Evolutionary conservation across 2,797 vertebrate genomes (phyloP).

Genomic region (Hydrocynus forskahlii): DNA sequence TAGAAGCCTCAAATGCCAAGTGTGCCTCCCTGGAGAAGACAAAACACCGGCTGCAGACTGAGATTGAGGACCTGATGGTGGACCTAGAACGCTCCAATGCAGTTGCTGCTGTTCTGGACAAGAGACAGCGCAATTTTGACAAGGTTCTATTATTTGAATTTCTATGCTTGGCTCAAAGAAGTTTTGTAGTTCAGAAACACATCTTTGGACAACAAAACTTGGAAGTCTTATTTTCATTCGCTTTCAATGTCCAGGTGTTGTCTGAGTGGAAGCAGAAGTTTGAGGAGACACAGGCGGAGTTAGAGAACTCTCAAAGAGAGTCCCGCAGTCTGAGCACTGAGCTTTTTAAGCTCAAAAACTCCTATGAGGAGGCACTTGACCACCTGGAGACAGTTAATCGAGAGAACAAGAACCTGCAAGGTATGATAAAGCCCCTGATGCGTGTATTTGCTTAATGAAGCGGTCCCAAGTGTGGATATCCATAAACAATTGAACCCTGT

Average conservation of each 20-base stretch:
- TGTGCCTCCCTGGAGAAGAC: slow-evolving; percentile 92
- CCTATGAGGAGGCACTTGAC: slow-evolving; percentile 90
- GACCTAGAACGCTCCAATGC: slow-evolving; percentile 88
- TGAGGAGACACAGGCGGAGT: slow-evolving; percentile 85
- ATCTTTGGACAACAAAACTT: neutral
- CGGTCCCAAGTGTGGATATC: neutral
- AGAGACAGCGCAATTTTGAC: slow-evolving; percentile 89
- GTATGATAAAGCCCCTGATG: slow-evolving; percentile 64
- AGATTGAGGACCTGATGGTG: slow-evolving; percentile 87
- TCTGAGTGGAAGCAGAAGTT: slow-evolving; percentile 88
- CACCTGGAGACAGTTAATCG: slow-evolving; percentile 89
- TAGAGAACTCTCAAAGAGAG: slow-evolving; percentile 88
- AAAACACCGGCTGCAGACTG: slow-evolving; percentile 87
- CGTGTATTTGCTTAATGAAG: neutral
- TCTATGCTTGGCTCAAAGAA: neutral
- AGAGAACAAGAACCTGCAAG: slow-evolving; percentile 96
- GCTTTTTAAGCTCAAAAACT: slow-evolving; percentile 91
- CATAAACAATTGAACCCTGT: neutral
- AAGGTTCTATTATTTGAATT: slow-evolving; percentile 62
- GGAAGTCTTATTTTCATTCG: neutral
- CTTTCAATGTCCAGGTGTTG: slow-evolving; percentile 70
- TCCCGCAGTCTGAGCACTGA: slow-evolving; percentile 89
- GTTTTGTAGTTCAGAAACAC: neutral
- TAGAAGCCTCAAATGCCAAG: slow-evolving; percentile 85
- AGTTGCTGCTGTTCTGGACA: slow-evolving; percentile 84